phyloP scores from a whole-genome alignment of 1,140 invertebrate genomes.

The Drosophila malerkotliana region DNA sequence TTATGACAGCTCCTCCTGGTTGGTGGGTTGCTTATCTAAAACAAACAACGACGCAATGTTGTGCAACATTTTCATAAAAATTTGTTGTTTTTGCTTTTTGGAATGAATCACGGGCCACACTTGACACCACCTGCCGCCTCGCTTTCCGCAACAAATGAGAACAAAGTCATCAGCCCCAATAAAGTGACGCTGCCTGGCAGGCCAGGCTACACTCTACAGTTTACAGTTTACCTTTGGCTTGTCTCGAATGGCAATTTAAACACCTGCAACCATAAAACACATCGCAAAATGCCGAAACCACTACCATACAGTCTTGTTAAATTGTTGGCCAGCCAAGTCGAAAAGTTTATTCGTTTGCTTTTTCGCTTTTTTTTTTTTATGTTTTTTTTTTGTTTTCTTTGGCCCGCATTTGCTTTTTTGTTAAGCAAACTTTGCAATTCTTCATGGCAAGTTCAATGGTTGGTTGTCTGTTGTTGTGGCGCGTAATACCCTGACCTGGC shows the following conservation, averaged over 20 bases:
- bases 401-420: slow-evolving; percentile 16
- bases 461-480: slow-evolving; percentile 13
- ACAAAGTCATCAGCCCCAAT: slow-evolving; percentile 44
- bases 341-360: slow-evolving; percentile 27
- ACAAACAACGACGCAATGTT: slow-evolving; percentile 38
- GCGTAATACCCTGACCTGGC: slow-evolving; percentile 47
- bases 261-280: slow-evolving; percentile 67
- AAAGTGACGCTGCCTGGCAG: slow-evolving; percentile 9
- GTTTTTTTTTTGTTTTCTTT: neutral
- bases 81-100: slow-evolving; percentile 1
- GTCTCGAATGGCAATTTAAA: slow-evolving; percentile 57
- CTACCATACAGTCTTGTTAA: neutral
- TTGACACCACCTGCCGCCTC: slow-evolving; percentile 10
- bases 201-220: neutral
- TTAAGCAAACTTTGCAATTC: slow-evolving; percentile 58
- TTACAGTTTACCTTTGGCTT: slow-evolving; percentile 34
- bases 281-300: slow-evolving; percentile 28
- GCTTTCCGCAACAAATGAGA: slow-evolving; percentile 3
- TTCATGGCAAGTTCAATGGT: slow-evolving; percentile 58
- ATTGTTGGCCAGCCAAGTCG: slow-evolving; percentile 18
- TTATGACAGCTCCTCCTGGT: slow-evolving; percentile 27
- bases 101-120: slow-evolving; percentile 42
- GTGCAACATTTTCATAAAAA: slow-evolving; percentile 37
- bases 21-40: slow-evolving; percentile 54
- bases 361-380: slow-evolving; percentile 31